A percentile compares a stretch with the other conserved stretches of the same genome.
phyloP scores from a whole-genome alignment of 2,113 vertebrate species.

The Xiphorhynchus elegans region DNA sequence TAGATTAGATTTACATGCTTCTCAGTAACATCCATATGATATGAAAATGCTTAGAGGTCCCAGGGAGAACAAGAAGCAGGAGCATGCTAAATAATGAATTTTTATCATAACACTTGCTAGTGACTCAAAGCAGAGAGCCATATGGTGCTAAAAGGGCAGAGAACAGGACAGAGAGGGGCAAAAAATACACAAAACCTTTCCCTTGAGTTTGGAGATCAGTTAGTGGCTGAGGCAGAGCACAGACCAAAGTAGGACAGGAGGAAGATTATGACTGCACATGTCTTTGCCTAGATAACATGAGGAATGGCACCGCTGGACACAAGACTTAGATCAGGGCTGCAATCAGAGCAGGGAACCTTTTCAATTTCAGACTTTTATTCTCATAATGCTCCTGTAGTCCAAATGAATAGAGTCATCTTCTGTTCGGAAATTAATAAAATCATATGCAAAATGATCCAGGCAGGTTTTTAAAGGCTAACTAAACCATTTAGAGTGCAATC shows the following conservation, averaged over 20 bases:
- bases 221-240: neutral
- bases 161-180: neutral
- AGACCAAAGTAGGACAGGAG: neutral
- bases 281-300: neutral
- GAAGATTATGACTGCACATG: neutral
- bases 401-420: neutral
- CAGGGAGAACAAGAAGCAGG: neutral
- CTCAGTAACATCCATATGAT: neutral
- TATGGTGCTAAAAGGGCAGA: neutral
- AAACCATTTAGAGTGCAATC: neutral
- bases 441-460: neutral
- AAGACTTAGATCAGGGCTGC: neutral
- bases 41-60: neutral
- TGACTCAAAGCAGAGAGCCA: neutral
- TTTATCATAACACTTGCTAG: neutral
- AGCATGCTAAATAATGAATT: neutral
- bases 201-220: neutral
- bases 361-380: neutral
- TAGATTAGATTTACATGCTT: neutral
- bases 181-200: neutral
- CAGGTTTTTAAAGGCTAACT: neutral
- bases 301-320: neutral
- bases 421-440: neutral
- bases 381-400: neutral
- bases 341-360: neutral